Evolutionary conservation across 2,797 vertebrate genomes (phyloP).

Genomic region (Sebastolobus altivelis): DNA sequence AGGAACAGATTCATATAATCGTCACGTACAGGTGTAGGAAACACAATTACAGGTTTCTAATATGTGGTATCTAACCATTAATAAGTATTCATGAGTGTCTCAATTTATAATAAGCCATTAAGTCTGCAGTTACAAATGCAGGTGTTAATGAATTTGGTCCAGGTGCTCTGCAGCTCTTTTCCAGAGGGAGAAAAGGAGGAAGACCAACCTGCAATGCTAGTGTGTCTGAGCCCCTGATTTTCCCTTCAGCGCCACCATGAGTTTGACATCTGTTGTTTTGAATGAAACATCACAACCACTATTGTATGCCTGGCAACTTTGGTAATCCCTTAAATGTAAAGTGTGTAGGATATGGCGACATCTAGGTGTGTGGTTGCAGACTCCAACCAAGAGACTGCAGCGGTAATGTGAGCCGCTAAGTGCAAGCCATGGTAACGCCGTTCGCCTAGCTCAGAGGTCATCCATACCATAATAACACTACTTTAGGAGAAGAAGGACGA

Average conservation of each 20-base stretch:
- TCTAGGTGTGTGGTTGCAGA: too few species aligned
- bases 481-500: too few species aligned
- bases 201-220: background rate
- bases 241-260: background rate
- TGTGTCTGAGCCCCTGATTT: background rate
- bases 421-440: too few species aligned
- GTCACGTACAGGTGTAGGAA: conserved; percentile 1
- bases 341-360: too few species aligned
- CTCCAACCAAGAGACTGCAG: too few species aligned
- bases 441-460: too few species aligned
- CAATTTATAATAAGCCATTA: background rate
- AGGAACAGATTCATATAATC: background rate
- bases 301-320: background rate
- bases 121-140: background rate
- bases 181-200: background rate
- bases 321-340: too few species aligned
- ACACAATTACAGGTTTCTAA: background rate
- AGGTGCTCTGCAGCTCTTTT: conserved; percentile 7
- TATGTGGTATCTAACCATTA: background rate
- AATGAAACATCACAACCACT: background rate
- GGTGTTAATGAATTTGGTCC: background rate
- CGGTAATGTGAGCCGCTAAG: too few species aligned
- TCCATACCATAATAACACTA: too few species aligned
- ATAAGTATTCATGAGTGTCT: background rate
- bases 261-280: background rate